A percentile compares a stretch with the other conserved stretches of the same genome.
phyloP scores from a whole-genome alignment of 2,888 invertebrate genomes.

The Corythucha ciliata region DNA sequence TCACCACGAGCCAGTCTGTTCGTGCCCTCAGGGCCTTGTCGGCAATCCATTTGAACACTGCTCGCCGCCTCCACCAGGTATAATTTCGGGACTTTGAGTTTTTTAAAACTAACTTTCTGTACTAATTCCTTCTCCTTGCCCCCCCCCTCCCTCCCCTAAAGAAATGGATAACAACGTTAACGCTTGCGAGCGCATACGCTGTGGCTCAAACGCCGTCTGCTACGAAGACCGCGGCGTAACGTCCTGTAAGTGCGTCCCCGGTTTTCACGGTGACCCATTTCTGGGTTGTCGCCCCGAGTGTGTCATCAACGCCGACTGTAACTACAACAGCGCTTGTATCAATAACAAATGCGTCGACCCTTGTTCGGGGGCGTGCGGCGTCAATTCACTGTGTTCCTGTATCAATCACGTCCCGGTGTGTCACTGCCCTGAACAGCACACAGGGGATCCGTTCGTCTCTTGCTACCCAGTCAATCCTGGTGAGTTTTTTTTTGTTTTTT shows the following conservation, averaged over 20 bases:
- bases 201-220: slow-evolving; percentile 66
- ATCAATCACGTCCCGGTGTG: slow-evolving; percentile 70
- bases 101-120: neutral
- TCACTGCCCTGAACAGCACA: slow-evolving; percentile 58
- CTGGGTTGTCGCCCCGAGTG: slow-evolving; percentile 70
- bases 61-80: slow-evolving; percentile 49
- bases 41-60: slow-evolving; percentile 75
- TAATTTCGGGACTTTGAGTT: slow-evolving; percentile 38
- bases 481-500: slow-evolving; percentile 29
- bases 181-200: slow-evolving; percentile 45
- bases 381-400: slow-evolving; percentile 60
- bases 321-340: slow-evolving; percentile 59
- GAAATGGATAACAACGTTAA: slow-evolving; percentile 42
- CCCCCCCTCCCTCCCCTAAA: no score
- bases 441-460: slow-evolving; percentile 65
- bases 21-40: slow-evolving; percentile 55
- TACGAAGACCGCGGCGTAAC: slow-evolving; percentile 54
- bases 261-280: slow-evolving; percentile 71
- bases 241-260: slow-evolving; percentile 60
- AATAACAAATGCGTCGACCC: slow-evolving; percentile 70
- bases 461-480: slow-evolving; percentile 48
- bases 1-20: slow-evolving; percentile 62
- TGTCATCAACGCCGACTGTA: slow-evolving; percentile 70
- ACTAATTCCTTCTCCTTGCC: no score
- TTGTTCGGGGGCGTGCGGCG: slow-evolving; percentile 64